phyloP scores from a whole-genome alignment of 2,113 vertebrate species.

The Leptosomus discolor region DNA sequence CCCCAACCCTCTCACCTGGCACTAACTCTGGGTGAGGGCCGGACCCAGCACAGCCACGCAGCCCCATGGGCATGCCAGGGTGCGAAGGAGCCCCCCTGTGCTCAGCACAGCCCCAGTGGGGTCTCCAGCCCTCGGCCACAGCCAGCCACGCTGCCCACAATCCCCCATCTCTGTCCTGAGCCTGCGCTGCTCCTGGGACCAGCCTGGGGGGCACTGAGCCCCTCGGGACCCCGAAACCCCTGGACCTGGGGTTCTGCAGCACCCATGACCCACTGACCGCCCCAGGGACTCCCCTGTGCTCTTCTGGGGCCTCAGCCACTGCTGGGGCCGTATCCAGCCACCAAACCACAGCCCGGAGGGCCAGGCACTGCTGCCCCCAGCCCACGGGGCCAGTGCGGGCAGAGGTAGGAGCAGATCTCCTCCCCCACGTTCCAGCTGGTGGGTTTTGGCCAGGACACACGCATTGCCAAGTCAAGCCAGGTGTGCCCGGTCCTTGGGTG shows the following conservation, averaged over 20 bases:
- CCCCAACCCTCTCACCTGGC: not conserved
- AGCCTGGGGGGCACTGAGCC: not conserved
- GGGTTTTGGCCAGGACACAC: not conserved
- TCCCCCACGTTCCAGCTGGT: accelerated
- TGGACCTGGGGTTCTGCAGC: not conserved
- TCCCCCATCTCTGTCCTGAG: accelerated
- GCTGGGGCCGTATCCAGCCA: not conserved
- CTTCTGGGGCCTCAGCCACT: not conserved
- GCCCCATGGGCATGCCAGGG: accelerated
- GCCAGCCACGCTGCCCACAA: accelerated
- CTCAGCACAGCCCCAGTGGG: accelerated
- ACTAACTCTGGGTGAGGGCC: accelerated
- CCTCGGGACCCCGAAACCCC: not conserved
- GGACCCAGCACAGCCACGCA: not conserved
- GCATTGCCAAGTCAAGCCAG: not conserved
- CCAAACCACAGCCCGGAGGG: accelerated
- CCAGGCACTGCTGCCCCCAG: not conserved
- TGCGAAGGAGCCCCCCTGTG: accelerated
- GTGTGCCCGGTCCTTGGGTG: not conserved
- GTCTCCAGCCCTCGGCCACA: not conserved
- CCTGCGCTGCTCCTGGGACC: not conserved
- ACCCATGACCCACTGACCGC: not conserved
- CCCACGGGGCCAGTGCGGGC: accelerated
- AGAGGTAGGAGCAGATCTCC: not conserved
- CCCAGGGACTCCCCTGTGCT: not conserved